These are phyloP conservation scores for Mamestra brassicae DNA, from an alignment of 2,888 invertebrate species.

Conservation along the genomic window DNA sequence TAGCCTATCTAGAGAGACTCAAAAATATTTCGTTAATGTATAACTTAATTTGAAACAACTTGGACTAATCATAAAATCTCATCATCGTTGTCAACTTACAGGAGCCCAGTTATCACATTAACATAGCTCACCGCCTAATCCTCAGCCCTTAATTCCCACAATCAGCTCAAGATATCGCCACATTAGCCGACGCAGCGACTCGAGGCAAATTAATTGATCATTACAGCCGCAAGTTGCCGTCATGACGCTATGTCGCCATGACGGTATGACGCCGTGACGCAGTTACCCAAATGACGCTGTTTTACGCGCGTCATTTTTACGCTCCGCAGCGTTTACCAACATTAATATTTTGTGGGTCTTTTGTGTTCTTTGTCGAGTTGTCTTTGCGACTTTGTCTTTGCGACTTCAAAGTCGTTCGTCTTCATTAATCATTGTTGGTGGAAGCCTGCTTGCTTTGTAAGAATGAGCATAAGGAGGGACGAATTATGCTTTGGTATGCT, in stretches of 20 bases:
- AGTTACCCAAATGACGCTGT: slow-evolving; percentile 56
- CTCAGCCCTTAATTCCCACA: slow-evolving; percentile 5
- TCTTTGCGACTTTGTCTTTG: slow-evolving; percentile 52
- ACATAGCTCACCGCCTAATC: not conserved
- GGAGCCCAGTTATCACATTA: not conserved
- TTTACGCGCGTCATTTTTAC: slow-evolving; percentile 58
- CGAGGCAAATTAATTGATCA: slow-evolving; percentile 55
- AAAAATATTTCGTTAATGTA: no score
- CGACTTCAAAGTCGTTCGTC: slow-evolving; percentile 57
- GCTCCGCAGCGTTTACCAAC: slow-evolving; percentile 39
- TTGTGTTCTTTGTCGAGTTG: slow-evolving; percentile 55
- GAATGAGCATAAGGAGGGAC: slow-evolving; percentile 21
- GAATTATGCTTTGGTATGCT: slow-evolving; percentile 32
- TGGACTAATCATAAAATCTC: no score
- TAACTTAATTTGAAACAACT: no score
- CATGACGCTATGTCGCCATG: slow-evolving; percentile 18
- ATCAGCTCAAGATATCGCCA: slow-evolving; percentile 33
- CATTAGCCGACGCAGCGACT: slow-evolving; percentile 55
- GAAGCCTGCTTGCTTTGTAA: slow-evolving; percentile 44
- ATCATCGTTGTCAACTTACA: not conserved
- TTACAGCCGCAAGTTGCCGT: slow-evolving; percentile 41
- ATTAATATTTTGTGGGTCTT: slow-evolving; percentile 53
- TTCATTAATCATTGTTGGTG: slow-evolving; percentile 64
- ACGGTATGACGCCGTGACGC: slow-evolving; percentile 28
- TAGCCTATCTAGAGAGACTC: no score